A percentile compares a stretch with the other conserved stretches of the same genome.
Evolutionary conservation across 2,113 vertebrate genomes (phyloP).

Genomic region (Anolis carolinensis): DNA sequence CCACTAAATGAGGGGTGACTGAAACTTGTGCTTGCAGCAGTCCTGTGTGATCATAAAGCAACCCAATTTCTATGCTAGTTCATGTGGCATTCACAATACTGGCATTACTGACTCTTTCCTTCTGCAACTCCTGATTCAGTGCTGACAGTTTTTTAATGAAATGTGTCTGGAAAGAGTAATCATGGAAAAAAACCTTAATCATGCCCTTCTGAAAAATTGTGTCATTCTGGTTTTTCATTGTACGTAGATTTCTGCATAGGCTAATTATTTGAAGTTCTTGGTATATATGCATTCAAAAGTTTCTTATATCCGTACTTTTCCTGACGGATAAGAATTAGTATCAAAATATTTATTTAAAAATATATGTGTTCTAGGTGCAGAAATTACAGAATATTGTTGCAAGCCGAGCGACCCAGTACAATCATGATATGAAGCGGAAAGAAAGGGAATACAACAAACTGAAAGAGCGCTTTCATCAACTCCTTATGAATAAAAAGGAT

Average conservation of each 20-base stretch:
- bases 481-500: slow-evolving; percentile 93
- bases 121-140: not conserved
- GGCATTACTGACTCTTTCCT: not conserved
- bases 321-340: not conserved
- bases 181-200: not conserved
- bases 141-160: not conserved
- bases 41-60: not conserved
- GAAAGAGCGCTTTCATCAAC: slow-evolving; percentile 92
- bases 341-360: not conserved
- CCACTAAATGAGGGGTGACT: not conserved
- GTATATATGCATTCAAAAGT: not conserved
- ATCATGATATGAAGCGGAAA: slow-evolving; percentile 95
- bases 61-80: not conserved
- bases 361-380: slow-evolving; percentile 81
- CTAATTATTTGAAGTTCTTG: not conserved
- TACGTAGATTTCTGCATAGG: not conserved
- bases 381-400: slow-evolving; percentile 94
- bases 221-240: not conserved
- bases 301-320: not conserved
- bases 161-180: not conserved
- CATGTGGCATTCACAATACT: not conserved
- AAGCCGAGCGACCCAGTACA: slow-evolving; percentile 94
- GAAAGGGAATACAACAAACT: slow-evolving; percentile 92
- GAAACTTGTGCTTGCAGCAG: not conserved
- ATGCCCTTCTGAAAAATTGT: not conserved